A percentile compares a stretch with the other conserved stretches of the same genome.
These are phyloP conservation scores for Ictidomys tridecemlineatus DNA, from an alignment of 2,113 vertebrate genomes.

Conservation along the genomic window DNA sequence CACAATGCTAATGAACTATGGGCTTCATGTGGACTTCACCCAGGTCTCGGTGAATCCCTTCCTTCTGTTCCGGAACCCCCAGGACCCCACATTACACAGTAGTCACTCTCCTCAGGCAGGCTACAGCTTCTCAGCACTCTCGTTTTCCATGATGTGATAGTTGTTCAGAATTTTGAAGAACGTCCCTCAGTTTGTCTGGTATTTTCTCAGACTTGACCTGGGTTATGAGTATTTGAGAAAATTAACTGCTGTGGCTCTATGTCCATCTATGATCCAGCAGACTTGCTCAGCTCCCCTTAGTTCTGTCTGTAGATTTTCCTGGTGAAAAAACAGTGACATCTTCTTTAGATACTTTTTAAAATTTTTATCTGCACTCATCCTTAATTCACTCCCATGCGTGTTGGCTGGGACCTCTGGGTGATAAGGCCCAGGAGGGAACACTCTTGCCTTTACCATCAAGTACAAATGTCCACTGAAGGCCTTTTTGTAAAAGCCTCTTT, in stretches of 20 bases:
- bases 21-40: background rate
- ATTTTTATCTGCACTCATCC: background rate
- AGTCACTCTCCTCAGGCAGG: background rate
- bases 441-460: background rate
- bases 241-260: background rate
- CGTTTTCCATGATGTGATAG: background rate
- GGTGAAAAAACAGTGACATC: background rate
- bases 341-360: background rate
- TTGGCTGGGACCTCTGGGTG: background rate
- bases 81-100: background rate
- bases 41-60: background rate
- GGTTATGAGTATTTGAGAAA: background rate
- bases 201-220: background rate
- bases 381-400: background rate
- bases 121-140: background rate
- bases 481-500: background rate
- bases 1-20: background rate
- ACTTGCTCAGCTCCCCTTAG: background rate
- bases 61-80: background rate
- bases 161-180: background rate
- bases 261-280: background rate
- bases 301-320: slow-evolving; percentile 4
- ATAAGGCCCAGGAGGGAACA: background rate
- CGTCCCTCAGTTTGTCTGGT: background rate
- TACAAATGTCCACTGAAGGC: background rate